A percentile compares a stretch with the other conserved stretches of the same genome.
phyloP scores from a whole-genome alignment of 2,797 vertebrate species.

The Microhierax caerulescens region DNA sequence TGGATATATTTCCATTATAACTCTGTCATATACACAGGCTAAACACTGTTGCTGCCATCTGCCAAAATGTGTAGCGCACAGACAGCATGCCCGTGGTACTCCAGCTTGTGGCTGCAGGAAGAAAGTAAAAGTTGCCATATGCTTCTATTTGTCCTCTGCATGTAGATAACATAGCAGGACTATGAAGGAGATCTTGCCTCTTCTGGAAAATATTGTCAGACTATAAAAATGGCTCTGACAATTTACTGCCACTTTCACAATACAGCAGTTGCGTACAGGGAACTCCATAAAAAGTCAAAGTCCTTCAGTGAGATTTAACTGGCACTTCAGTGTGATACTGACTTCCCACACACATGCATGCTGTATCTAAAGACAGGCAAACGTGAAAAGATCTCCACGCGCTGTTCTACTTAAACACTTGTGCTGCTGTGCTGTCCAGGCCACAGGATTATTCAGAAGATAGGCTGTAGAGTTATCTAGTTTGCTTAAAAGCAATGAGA shows the following conservation, averaged over 20 bases:
- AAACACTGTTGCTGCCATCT: not conserved
- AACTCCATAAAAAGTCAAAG: not conserved
- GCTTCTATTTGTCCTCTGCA: not conserved
- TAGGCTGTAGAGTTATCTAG: not conserved
- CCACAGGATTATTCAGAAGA: not conserved
- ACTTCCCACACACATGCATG: not conserved
- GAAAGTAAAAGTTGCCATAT: slow-evolving; percentile 4
- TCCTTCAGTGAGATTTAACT: not conserved
- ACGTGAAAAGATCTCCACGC: not conserved
- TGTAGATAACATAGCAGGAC: not conserved
- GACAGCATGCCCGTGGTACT: not conserved
- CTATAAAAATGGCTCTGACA: not conserved
- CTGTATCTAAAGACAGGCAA: not conserved
- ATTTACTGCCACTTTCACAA: not conserved
- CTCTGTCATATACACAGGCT: not conserved
- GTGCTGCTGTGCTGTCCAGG: not conserved
- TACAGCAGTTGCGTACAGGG: not conserved
- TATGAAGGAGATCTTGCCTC: not conserved
- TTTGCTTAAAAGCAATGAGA: not conserved
- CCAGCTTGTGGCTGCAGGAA: not conserved
- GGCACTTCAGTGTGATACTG: not conserved
- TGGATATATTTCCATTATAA: not conserved
- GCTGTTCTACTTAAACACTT: not conserved
- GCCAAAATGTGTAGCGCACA: not conserved
- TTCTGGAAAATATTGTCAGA: not conserved